Base-by-base conservation (phyloP, 1,140 invertebrate species). In the Heterodera carotae region DNA sequence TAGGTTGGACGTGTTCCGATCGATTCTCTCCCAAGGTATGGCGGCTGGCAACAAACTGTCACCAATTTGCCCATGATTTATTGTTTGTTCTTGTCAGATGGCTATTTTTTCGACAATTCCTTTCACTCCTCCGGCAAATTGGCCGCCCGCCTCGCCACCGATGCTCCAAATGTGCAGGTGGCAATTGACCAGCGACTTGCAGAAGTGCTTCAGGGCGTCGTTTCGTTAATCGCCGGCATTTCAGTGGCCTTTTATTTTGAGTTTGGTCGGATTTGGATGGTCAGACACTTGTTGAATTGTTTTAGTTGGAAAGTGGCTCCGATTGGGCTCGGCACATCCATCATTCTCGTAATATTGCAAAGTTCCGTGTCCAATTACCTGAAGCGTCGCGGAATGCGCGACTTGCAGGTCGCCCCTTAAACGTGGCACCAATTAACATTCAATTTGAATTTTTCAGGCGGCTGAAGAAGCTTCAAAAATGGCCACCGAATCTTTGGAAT, bases 101-200 rank as follows among this genome's bases (percentile, higher is more conserved):
- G 90, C 60, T 73, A 85, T 10, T 91, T 84, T 77, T 91, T 90
- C 87, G 90, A 91, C 84, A 85, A 90, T 67, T 80, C 85, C 8
- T 83, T 87, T 22, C 89, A 91, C 81, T 83, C 83, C 64, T 83
- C 88, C 60, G 90, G 90, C 33, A 88, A 88, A 53, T 77, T 91
- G 59, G 88, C 88, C 22, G 88, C 89, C 7, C 80, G 90, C 70
- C 85, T 91, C 27, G 86, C 90, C 10, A 89, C 88, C 22, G 90
- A 91, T 85, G 89, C 90, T 64, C 88, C 90, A 56, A 88, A 88
- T 78, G 88, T 91, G 8, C 89, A 91, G 82, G 89, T 89, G 80
- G 90, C 90, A 7, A 88, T 90, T 69, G 90, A 86, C 74, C 85
- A 86, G 27, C 84, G 89, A 77, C 76, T 91, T 15, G 89, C 89